Evolutionary conservation across 1,140 invertebrate genomes (phyloP).

Genomic region (Drosophila pseudoobscura): DNA sequence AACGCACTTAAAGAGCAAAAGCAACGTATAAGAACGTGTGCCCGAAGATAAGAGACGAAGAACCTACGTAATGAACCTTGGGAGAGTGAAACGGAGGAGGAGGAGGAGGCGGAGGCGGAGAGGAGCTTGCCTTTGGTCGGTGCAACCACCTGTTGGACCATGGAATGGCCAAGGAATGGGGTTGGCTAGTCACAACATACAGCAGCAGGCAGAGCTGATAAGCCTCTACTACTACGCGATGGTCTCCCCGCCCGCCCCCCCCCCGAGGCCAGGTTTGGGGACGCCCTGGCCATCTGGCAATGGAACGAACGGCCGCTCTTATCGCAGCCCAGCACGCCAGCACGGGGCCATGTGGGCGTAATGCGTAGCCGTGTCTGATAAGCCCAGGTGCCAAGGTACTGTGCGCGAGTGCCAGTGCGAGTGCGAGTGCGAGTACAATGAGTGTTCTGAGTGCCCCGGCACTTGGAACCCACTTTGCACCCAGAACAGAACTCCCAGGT

Average conservation of each 20-base stretch:
- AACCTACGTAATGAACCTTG: slow-evolving; percentile 69
- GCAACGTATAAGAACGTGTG: slow-evolving; percentile 53
- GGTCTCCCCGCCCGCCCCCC: slow-evolving; percentile 1
- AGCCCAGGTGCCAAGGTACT: slow-evolving; percentile 45
- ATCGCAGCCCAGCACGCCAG: too few species aligned
- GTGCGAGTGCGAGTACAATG: neutral
- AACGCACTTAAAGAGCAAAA: slow-evolving; percentile 49
- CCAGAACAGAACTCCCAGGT: neutral
- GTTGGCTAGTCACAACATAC: slow-evolving; percentile 51
- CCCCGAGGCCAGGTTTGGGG: slow-evolving; percentile 7
- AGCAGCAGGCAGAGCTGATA: slow-evolving; percentile 49
- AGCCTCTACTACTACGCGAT: slow-evolving; percentile 34
- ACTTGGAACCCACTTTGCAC: slow-evolving; percentile 29
- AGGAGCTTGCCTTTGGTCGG: slow-evolving; percentile 23
- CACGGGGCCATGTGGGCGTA: slow-evolving; percentile 45
- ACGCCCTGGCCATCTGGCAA: slow-evolving; percentile 48
- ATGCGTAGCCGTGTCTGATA: slow-evolving; percentile 60
- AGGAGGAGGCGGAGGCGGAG: too few species aligned
- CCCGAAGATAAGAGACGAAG: slow-evolving; percentile 41
- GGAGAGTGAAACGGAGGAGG: slow-evolving; percentile 24
- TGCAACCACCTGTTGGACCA: slow-evolving; percentile 73
- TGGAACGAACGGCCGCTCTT: neutral
- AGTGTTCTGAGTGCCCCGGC: slow-evolving; percentile 28
- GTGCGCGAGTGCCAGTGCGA: neutral
- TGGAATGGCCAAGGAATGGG: slow-evolving; percentile 28